Evolutionary conservation across 2,888 invertebrate species (phyloP), one percentile per base, ranked within the genome.

Genomic region (Polydrusus cervinus): DNA sequence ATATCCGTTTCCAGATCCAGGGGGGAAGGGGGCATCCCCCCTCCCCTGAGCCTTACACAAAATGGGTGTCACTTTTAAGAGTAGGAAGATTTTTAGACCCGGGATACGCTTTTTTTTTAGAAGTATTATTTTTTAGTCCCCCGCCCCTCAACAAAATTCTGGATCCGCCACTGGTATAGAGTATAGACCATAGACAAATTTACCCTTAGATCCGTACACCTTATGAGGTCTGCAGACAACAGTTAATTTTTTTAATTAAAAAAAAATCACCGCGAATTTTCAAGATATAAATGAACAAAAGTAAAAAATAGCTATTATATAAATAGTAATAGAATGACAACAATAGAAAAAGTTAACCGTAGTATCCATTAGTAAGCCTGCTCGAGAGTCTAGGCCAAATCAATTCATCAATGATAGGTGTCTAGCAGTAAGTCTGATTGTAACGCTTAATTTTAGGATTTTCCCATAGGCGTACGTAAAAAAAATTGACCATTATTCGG

Each of bases 371-470:
- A 77, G 71, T 77, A 74, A 73, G 74, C 64, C 60, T 10, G 75
- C 72, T 64, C 66, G 71, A 77, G 73, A 76, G 78, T 78, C 78
- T 78, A 78, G 78, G 78, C 78, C 78, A 78, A 75, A 71, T 78
- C 76, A 78, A 78, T 78, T 74, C 73, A 78, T 72, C 57, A 75
- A 78, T 78, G 74, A 78, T 76, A 74, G 73, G 74, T 78, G 78
- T 78, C 78, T 78, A 78, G 78, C 76, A 74, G 16, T 20, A 43
- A 62, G 78, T 78, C 78, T 78, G 75, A 74, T 69, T 69, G 61
- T 69, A 69, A 69, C 61, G 69, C 57, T 69, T 61, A 60, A 69
- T 69, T 69, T 69, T 61, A 16, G 69, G 69, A 69, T 57, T 69
- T 60, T 25, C 43, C 47, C 69, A 69, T 69, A n/a, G 49, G 14